Percentiles rank a stretch among this genome's conserved stretches.
Conservation (phyloP, 30 jellyfish, hydroid and myxozoan genomes). For the Cassiopea xamachana region DNA sequence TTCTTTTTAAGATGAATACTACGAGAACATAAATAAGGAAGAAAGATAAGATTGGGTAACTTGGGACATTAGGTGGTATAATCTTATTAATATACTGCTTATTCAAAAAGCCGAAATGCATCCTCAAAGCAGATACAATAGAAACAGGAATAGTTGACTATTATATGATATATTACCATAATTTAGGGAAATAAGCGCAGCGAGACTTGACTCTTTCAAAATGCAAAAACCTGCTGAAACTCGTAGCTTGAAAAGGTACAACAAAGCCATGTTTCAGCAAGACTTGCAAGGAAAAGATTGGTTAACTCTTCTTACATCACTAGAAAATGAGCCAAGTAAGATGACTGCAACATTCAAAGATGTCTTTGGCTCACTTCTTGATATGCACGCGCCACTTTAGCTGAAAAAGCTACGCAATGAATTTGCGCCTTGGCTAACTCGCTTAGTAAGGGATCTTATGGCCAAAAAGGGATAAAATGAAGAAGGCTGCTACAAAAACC, state of each 20-base stretch:
- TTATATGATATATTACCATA: background rate
- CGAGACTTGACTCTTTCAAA: background rate
- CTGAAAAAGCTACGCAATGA: background rate
- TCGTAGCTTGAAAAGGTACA: background rate
- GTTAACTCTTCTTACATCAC: too few relatives aligned
- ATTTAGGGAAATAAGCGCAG: background rate
- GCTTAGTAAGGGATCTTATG: background rate
- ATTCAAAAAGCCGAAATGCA: background rate
- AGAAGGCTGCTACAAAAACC: slow-evolving; percentile 5
- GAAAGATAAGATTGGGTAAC: too few relatives aligned
- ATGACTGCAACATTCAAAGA: background rate
- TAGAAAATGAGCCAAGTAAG: background rate
- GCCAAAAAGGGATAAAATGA: background rate
- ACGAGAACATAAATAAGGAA: too few relatives aligned
- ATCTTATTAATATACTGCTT: too few relatives aligned
- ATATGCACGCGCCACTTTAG: background rate
- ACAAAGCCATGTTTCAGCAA: background rate
- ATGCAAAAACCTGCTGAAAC: background rate
- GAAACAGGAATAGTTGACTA: background rate
- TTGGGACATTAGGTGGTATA: too few relatives aligned
- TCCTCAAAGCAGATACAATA: background rate
- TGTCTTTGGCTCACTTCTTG: background rate
- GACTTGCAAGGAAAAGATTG: slow-evolving; percentile 5
- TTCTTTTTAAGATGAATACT: too few relatives aligned
- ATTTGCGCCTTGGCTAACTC: background rate